Conservation (phyloP, 2,113 vertebrate species). For the Corythornis cristatus region DNA sequence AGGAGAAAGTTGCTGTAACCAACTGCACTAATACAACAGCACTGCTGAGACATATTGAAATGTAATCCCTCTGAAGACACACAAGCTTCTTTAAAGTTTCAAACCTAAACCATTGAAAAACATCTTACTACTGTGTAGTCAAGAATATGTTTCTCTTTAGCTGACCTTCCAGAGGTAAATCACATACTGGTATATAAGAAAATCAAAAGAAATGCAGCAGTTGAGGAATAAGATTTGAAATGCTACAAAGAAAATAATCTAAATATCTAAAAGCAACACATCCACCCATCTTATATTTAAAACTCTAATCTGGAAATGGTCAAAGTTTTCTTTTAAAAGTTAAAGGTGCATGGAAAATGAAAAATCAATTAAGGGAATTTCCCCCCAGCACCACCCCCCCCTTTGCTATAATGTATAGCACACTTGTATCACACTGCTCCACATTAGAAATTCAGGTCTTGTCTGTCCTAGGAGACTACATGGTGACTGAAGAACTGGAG, state of each 20-base stretch:
- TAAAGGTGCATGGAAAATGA: background rate
- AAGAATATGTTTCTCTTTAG: constrained; percentile 30
- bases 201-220: constrained; percentile 58
- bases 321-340: background rate
- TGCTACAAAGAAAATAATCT: background rate
- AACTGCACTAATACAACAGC: background rate
- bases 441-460: background rate
- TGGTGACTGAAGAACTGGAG: background rate
- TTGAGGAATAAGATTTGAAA: background rate
- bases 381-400: background rate
- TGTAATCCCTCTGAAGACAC: constrained; percentile 25
- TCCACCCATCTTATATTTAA: background rate
- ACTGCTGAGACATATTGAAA: background rate
- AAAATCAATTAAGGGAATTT: background rate
- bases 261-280: background rate
- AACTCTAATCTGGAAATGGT: background rate
- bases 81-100: constrained; percentile 34
- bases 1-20: background rate
- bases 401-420: background rate
- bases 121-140: constrained; percentile 1
- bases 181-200: constrained; percentile 5
- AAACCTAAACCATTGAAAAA: constrained; percentile 56
- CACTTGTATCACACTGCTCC: background rate
- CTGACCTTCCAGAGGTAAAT: constrained; percentile 55
- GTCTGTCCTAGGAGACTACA: background rate